Evolutionary conservation across 1,140 invertebrate genomes (phyloP).

Genomic region (Euwallacea fornicatus): DNA sequence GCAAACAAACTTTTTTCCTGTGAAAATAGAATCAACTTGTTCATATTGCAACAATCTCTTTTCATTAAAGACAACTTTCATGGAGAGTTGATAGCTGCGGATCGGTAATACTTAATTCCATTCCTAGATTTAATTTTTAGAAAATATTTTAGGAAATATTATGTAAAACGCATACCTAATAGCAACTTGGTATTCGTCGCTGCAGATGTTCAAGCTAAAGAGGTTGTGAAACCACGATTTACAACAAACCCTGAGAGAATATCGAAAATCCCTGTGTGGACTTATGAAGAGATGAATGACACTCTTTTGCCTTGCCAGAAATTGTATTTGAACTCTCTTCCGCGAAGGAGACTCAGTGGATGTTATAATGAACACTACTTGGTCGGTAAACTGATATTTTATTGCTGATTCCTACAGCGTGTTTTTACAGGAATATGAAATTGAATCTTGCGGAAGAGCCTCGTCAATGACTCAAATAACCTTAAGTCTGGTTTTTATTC

Average conservation of each 20-base stretch:
- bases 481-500: not conserved
- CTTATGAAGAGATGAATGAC: conserved; percentile 54
- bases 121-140: conserved; percentile 12
- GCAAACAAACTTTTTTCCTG: conserved; percentile 59
- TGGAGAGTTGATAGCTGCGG: conserved; percentile 40
- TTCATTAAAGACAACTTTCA: conserved; percentile 56
- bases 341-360: conserved; percentile 65
- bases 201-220: conserved; percentile 61
- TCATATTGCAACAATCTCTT: conserved; percentile 65
- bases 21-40: conserved; percentile 67
- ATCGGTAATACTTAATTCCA: conserved; percentile 24
- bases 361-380: conserved; percentile 74
- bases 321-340: conserved; percentile 67
- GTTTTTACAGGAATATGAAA: conserved; percentile 56
- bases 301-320: conserved; percentile 70
- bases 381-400: conserved; percentile 50
- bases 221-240: conserved; percentile 39
- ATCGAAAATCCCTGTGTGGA: conserved; percentile 31
- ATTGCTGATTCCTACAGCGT: conserved; percentile 8
- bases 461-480: not conserved
- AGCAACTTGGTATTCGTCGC: conserved; percentile 82
- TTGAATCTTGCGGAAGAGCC: conserved; percentile 57
- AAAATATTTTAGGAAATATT: conserved; percentile 64
- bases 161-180: conserved; percentile 69
- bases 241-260: conserved; percentile 52